Base-by-base conservation (phyloP, 1,140 invertebrate genomes). In the Drosophila lacertosa region DNA sequence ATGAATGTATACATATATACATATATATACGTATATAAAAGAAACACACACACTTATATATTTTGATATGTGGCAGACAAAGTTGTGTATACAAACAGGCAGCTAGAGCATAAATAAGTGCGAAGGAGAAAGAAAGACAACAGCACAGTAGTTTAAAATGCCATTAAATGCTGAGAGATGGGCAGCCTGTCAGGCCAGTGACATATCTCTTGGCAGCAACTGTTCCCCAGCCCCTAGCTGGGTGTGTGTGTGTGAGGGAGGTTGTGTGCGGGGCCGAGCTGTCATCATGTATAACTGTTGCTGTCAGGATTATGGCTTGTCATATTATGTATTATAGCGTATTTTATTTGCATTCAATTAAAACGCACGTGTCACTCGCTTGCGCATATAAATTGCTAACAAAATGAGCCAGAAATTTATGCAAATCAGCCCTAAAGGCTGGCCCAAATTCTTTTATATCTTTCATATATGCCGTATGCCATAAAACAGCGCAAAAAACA, bases 321-420 rank as follows among this genome's bases (percentile, higher is more conserved):
- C 82, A 88, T 72, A 88, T 82, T 89, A 88, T 74, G 65, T 84
- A 74, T 86, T 81, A 88, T 81, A 57, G 82, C 60, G 82, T 74
- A 86, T 82, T 88, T 82, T 88, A 82, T 88, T 88, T 88, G 82
- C 82, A 82, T 88, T 88, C 82, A 88, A 88, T 88, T 88, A 88
- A 88, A 88, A 88, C 68, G 77, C 77, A 74, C 79, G 77, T 86
- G 81, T 86, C 77, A 82, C 54, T 65, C 68, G 69, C 48, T 39
- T 64, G 60, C 82, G 77, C 81, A 84, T 80, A 84, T 76, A 84
- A 83, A 84, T 80, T 86, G 80, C 76, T 63, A 81, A 63, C 80
- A 86, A 83, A 83, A 83, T 83, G 83, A 80, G 80, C 37, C 80
- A 42, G 42, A 72, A 76, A 84, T 80, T 84, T 84, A 84, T 84